Percentiles rank a stretch among this genome's conserved stretches.
Conservation (phyloP, 2,888 invertebrate species). For the Beris morrisii region DNA sequence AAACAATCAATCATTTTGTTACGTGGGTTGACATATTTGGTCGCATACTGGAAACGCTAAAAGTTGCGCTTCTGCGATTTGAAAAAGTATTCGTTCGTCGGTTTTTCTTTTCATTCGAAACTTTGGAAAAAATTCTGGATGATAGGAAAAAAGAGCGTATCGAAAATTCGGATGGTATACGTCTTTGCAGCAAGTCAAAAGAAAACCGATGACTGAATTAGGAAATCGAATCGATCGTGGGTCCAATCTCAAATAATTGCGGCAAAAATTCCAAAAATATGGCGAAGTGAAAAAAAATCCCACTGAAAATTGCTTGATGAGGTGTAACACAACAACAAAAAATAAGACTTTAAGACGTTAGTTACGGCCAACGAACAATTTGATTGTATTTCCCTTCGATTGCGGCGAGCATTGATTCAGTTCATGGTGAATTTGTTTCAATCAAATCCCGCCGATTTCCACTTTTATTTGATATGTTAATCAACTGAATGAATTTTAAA, state of each 20-base stretch:
- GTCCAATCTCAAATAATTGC: neutral
- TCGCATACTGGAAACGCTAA: too few species aligned
- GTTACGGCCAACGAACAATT: slow-evolving; percentile 18
- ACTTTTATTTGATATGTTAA: too few species aligned
- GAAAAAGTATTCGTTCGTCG: too few species aligned
- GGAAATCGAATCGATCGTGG: neutral
- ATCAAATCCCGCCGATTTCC: neutral
- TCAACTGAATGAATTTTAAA: too few species aligned
- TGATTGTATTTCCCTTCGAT: slow-evolving; percentile 18
- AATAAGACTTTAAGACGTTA: slow-evolving; percentile 11
- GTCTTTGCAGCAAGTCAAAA: neutral
- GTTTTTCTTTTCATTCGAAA: too few species aligned
- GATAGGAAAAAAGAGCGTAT: slow-evolving; percentile 10
- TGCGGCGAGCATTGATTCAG: neutral
- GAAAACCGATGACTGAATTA: slow-evolving; percentile 10
- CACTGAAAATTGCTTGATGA: slow-evolving; percentile 16
- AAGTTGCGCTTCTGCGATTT: too few species aligned
- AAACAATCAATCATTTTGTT: too few species aligned
- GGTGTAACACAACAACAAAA: slow-evolving; percentile 7
- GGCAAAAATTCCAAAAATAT: neutral
- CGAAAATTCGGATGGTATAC: slow-evolving; percentile 11
- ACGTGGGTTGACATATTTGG: too few species aligned
- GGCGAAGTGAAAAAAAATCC: neutral
- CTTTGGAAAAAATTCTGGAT: too few species aligned
- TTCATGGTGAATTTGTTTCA: neutral